phyloP scores from a whole-genome alignment of 2,113 vertebrate genomes.

The Neomonachus schauinslandi region DNA sequence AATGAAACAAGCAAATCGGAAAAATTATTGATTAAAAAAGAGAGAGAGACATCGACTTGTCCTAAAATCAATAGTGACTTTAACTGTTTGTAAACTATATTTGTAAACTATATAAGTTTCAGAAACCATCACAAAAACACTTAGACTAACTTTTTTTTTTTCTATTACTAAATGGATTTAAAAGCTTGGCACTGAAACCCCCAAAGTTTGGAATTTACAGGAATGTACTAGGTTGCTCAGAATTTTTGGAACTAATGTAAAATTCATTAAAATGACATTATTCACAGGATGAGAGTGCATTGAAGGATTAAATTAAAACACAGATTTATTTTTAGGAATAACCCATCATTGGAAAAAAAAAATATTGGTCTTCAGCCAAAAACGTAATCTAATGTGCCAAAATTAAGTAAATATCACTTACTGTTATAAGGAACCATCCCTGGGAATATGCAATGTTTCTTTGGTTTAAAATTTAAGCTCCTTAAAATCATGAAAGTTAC shows the following conservation, averaged over 20 bases:
- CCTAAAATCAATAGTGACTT: neutral
- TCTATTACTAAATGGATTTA: conserved; percentile 27
- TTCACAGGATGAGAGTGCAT: neutral
- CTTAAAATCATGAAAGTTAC: conserved; percentile 56
- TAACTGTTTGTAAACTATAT: neutral
- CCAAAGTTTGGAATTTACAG: neutral
- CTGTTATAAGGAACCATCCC: conserved; percentile 35
- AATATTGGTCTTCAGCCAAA: conserved; percentile 37
- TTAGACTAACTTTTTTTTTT: neutral
- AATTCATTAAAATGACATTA: conserved; percentile 58
- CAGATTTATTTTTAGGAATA: conserved; percentile 47
- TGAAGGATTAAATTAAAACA: conserved; percentile 58
- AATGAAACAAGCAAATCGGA: neutral
- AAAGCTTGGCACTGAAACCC: neutral
- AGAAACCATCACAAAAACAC: neutral
- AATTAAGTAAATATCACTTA: conserved; percentile 13
- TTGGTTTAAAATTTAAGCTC: conserved; percentile 58
- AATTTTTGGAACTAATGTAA: neutral
- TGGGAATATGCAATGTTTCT: neutral
- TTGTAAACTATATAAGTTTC: neutral
- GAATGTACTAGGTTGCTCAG: neutral
- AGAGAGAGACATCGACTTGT: neutral
- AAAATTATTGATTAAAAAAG: neutral
- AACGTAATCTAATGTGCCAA: conserved; percentile 46
- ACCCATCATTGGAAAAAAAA: neutral